A percentile compares a stretch with the other conserved stretches of the same genome.
phyloP scores from a whole-genome alignment of 2,888 invertebrate species.

The Panzeria rudis region DNA sequence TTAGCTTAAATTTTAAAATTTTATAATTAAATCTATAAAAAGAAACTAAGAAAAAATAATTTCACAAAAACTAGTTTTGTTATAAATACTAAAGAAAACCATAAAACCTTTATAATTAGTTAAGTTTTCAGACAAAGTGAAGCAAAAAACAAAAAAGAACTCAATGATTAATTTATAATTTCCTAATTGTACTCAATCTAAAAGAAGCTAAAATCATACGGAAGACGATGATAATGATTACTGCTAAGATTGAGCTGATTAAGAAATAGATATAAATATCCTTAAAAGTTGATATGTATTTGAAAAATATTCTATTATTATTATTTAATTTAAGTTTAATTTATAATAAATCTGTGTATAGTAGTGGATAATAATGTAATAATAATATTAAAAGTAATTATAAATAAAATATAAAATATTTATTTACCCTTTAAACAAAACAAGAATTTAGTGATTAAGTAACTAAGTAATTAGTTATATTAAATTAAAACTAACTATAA shows the following conservation, averaged over 20 bases:
- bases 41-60: conserved; percentile 37
- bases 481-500: conserved; percentile 41
- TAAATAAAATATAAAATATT: conserved; percentile 69
- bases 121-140: conserved; percentile 63
- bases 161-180: conserved; percentile 54
- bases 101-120: conserved; percentile 61
- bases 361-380: conserved; percentile 74
- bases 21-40: conserved; percentile 50
- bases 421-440: conserved; percentile 70
- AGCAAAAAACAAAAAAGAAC: conserved; percentile 31
- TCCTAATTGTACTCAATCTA: conserved; percentile 28
- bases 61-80: conserved; percentile 55
- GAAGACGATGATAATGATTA: conserved; percentile 44
- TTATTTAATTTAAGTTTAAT: conserved; percentile 62
- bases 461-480: conserved; percentile 49
- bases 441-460: conserved; percentile 67
- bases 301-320: conserved; percentile 62
- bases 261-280: conserved; percentile 18
- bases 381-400: conserved; percentile 63
- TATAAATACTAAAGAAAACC: conserved; percentile 59
- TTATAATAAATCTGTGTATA: conserved; percentile 74
- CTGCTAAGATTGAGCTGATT: conserved; percentile 27
- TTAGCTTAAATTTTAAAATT: conserved; percentile 70
- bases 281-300: conserved; percentile 59
- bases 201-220: conserved; percentile 13